Evolutionary conservation across 2,888 invertebrate genomes (phyloP), one percentile per base, ranked within the genome.

Genomic region (Sipunculus nudus): DNA sequence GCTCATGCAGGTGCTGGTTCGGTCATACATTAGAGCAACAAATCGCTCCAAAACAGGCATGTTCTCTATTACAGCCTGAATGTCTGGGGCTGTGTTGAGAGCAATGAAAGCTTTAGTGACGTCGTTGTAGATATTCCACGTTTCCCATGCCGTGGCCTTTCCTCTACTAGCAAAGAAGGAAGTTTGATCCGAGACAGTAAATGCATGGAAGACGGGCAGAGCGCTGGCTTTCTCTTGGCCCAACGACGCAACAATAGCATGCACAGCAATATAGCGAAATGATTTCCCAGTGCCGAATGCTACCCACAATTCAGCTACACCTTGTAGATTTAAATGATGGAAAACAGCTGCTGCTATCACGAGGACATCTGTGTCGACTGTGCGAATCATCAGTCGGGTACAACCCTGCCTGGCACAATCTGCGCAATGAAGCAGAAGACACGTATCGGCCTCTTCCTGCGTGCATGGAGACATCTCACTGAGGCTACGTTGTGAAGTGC

Each of bases 1-100:
- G 29, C 26, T 26, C n/a, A 10, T 40, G 21, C 39, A 40, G 13
- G 29, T 47, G 28, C 55, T 56, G 21, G 59, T 52, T 41, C 52
- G 53, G 40, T 65, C 59, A 49, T 70, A 74, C 46, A 72, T 26
- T 25, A 73, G 48, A 16, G 68, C 59, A 21, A 66, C 63, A 58
- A 59, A 68, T 35, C 61, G 28, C 39, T 71, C 72, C 16, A 71
- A 35, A 28, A 47, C 40, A 6, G 23, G 26, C 47, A 25, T 47
- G 29, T n/a, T 23, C n/a, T 39, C 39, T n/a, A 41, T 31, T n/a
- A 38, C 21, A 2, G 47, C 31, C 19, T 38, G 49, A 50, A 28
- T 40, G 31, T 32, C 25, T 26, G 25, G 29, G 23, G 21, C 23
- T 28, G 47, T 25, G n/a, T n/a, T n/a, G 10, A 47, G 47, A 10